phyloP scores from a whole-genome alignment of 2,888 invertebrate genomes.

The Zaprionus obscuricornis region DNA sequence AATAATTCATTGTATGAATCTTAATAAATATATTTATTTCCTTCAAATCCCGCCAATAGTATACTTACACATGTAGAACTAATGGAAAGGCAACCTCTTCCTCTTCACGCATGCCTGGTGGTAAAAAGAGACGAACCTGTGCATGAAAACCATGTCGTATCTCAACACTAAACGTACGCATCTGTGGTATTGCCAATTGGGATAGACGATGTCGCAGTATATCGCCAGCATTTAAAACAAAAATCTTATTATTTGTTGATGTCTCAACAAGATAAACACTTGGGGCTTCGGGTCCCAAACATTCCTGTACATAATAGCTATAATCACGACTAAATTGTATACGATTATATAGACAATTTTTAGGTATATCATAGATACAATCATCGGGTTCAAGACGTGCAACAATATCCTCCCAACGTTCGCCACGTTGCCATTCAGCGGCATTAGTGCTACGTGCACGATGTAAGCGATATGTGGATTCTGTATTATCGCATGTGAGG shows the following conservation, averaged over 20 bases:
- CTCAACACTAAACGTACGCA: conserved; percentile 88
- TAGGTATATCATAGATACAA: conserved; percentile 83
- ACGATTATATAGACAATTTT: conserved; percentile 87
- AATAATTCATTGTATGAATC: too few species aligned
- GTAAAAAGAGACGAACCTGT: conserved; percentile 91
- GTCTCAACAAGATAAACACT: conserved; percentile 87
- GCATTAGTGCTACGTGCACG: conserved; percentile 50
- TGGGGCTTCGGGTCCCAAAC: conserved; percentile 90
- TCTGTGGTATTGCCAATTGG: conserved; percentile 89
- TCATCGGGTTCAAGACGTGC: conserved; percentile 65
- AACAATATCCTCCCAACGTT: conserved; percentile 63
- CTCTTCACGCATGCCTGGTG: conserved; percentile 92
- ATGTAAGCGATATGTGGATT: conserved; percentile 78
- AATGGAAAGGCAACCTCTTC: conserved; percentile 92
- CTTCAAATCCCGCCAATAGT: too few species aligned
- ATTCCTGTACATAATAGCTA: conserved; percentile 88
- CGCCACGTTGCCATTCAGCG: conserved; percentile 55
- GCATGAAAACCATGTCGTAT: conserved; percentile 88
- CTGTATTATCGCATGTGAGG: conserved; percentile 83
- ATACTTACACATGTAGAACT: conserved; percentile 92
- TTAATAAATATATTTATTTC: too few species aligned
- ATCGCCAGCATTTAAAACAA: conserved; percentile 88
- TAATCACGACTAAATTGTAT: conserved; percentile 87
- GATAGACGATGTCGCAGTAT: conserved; percentile 86
- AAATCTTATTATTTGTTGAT: conserved; percentile 85